Evolutionary conservation across 2,113 vertebrate genomes (phyloP).

Genomic region (mouse (Mus musculus)): DNA sequence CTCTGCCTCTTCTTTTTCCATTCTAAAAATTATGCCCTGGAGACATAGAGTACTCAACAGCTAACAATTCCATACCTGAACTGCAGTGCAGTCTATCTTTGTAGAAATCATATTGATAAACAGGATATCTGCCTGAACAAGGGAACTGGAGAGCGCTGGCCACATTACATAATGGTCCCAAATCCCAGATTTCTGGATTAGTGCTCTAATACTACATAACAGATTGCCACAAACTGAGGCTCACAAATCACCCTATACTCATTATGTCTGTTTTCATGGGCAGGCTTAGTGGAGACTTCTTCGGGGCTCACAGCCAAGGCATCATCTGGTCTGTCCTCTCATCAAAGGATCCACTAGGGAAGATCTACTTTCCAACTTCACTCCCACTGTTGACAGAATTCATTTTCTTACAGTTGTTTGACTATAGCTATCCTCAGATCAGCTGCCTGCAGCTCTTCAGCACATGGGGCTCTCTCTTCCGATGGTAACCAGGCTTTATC

Average conservation of each 20-base stretch:
- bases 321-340: not conserved
- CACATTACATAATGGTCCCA: constrained; percentile 39
- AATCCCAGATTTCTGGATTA: constrained; percentile 21
- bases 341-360: constrained; percentile 36
- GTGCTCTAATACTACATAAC: not conserved
- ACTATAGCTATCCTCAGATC: not conserved
- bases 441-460: not conserved
- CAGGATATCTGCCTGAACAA: constrained; percentile 6
- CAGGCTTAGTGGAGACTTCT: not conserved
- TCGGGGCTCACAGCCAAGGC: not conserved
- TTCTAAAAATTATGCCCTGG: constrained; percentile 23
- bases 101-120: constrained; percentile 6
- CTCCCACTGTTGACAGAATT: not conserved
- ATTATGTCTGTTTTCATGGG: not conserved
- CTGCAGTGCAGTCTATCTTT: not conserved
- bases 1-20: not conserved
- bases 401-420: not conserved
- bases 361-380: not conserved
- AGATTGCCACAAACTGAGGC: constrained; percentile 32
- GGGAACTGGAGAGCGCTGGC: not conserved
- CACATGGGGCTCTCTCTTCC: not conserved
- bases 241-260: not conserved
- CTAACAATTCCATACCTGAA: not conserved
- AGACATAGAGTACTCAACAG: not conserved
- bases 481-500: not conserved